A percentile compares a stretch with the other conserved stretches of the same genome.
Evolutionary conservation across 2,113 vertebrate species (phyloP).

Genomic region (Podilymbus podiceps): DNA sequence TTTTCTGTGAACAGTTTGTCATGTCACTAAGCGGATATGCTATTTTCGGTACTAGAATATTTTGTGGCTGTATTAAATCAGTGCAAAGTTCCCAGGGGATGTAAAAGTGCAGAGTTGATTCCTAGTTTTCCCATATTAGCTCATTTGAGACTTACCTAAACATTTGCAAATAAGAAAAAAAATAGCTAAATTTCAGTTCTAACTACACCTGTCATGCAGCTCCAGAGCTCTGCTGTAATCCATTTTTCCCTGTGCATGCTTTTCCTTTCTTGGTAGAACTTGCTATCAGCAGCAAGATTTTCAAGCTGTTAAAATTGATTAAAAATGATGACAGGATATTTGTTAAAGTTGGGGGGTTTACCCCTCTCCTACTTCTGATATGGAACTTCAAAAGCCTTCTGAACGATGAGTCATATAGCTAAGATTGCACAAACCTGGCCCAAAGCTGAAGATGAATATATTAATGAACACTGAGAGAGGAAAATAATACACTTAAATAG

Average conservation of each 20-base stretch:
- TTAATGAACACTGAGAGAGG: neutral
- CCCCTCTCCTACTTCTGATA: neutral
- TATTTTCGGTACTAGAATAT: neutral
- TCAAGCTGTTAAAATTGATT: neutral
- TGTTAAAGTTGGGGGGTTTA: neutral
- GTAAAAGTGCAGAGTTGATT: neutral
- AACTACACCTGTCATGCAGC: neutral
- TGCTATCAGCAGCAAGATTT: neutral
- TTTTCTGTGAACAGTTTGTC: neutral
- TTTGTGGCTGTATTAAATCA: constrained; percentile 5
- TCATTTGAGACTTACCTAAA: neutral
- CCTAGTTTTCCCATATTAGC: neutral
- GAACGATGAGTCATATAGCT: neutral
- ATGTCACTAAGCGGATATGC: neutral
- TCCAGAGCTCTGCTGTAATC: neutral
- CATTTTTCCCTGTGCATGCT: neutral
- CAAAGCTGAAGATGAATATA: neutral
- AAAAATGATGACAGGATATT: neutral
- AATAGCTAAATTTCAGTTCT: neutral
- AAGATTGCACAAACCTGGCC: neutral
- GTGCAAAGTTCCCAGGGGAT: neutral
- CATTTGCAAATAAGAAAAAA: neutral
- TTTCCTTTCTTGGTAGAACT: neutral
- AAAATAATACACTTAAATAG: neutral
- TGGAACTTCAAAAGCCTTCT: constrained; percentile 17